Conservation (phyloP, 1,140 invertebrate species). For the Drosophila subpulchrella region DNA sequence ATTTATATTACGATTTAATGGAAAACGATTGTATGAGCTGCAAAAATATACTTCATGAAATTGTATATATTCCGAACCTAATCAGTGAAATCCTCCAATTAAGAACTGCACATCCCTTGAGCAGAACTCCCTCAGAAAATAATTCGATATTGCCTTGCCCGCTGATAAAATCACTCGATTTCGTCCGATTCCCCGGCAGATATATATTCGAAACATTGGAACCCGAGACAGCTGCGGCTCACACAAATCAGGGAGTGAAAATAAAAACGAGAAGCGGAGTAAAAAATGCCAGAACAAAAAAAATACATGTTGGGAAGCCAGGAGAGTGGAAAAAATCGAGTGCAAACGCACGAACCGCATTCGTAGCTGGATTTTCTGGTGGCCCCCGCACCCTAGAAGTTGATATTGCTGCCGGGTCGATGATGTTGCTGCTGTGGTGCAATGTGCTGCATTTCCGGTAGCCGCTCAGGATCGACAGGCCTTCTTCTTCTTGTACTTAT, state of each 20-base stretch:
- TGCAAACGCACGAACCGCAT: slow-evolving; percentile 54
- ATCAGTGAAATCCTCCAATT: background rate
- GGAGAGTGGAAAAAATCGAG: slow-evolving; percentile 36
- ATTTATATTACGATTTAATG: background rate
- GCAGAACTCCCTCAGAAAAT: background rate
- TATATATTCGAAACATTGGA: slow-evolving; percentile 1
- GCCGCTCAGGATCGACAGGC: slow-evolving; percentile 34
- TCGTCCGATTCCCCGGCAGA: background rate
- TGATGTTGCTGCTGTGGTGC: slow-evolving; percentile 37
- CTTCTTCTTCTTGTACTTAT: background rate
- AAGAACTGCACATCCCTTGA: background rate
- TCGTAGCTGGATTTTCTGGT: slow-evolving; percentile 9
- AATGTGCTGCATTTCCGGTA: slow-evolving; percentile 82
- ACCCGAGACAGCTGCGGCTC: slow-evolving; percentile 20
- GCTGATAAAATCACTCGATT: slow-evolving; percentile 4
- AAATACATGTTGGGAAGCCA: background rate
- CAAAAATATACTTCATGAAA: background rate
- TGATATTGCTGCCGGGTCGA: background rate
- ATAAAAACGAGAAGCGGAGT: slow-evolving; percentile 8
- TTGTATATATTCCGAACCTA: background rate
- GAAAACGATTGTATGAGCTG: background rate
- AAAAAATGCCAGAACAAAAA: background rate
- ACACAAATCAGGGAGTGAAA: slow-evolving; percentile 18
- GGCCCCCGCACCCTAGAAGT: background rate
- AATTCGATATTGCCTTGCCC: slow-evolving; percentile 7